Evolutionary conservation across 2,888 invertebrate genomes (phyloP).

Genomic region (Himalopsyche tibetana): DNA sequence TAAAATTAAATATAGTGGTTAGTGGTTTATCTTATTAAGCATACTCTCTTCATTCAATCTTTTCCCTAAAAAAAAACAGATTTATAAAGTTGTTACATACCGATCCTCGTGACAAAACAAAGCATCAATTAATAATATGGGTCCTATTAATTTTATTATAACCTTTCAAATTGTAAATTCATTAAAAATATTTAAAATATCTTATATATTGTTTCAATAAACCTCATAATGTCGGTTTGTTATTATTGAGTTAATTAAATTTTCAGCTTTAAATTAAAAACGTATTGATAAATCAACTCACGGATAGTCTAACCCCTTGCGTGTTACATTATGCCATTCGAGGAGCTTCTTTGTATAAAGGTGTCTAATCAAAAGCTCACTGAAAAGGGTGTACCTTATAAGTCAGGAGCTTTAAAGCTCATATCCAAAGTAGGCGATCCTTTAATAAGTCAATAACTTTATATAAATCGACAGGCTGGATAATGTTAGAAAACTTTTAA

Average conservation of each 20-base stretch:
- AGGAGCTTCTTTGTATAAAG: conserved; percentile 40
- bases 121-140: no score
- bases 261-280: conserved; percentile 17
- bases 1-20: no score
- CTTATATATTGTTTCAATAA: no score
- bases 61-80: no score
- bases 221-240: no score
- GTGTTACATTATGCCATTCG: conserved; percentile 38
- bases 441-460: conserved; percentile 25
- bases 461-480: neutral
- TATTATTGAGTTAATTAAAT: neutral
- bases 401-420: conserved; percentile 40
- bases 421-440: conserved; percentile 6
- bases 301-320: neutral
- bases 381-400: conserved; percentile 38
- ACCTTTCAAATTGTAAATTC: no score
- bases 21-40: no score
- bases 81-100: no score
- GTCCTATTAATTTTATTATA: no score
- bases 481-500: neutral
- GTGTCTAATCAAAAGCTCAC: conserved; percentile 42
- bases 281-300: conserved; percentile 34
- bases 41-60: no score
- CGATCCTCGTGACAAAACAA: no score
- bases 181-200: no score